Conservation (phyloP, 2,113 vertebrate species). For the Phoenicopterus ruber region DNA sequence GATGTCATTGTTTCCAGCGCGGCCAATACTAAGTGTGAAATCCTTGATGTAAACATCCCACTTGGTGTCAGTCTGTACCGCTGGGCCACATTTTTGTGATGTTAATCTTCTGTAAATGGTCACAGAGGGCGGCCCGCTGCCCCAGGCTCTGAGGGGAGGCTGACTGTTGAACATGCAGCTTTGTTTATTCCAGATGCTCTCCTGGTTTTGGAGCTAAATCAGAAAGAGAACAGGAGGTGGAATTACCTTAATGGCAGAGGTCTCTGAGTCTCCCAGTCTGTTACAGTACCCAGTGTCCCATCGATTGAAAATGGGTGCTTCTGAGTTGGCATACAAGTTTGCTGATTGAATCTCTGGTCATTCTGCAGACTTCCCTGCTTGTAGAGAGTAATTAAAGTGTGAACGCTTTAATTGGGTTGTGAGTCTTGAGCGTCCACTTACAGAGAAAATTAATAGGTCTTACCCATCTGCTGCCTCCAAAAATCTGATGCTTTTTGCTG, state of each 20-base stretch:
- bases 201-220: neutral
- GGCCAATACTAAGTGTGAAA: neutral
- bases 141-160: neutral
- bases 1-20: neutral
- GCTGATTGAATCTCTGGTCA: neutral
- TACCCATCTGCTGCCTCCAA: neutral
- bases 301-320: neutral
- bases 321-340: neutral
- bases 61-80: fast-evolving
- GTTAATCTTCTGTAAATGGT: neutral
- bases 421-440: neutral
- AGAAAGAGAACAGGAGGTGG: neutral
- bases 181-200: neutral
- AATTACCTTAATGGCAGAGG: neutral
- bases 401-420: neutral
- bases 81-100: fast-evolving
- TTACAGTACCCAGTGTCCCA: neutral
- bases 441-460: neutral
- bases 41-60: neutral
- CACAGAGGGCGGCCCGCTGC: neutral
- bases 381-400: neutral
- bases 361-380: neutral
- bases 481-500: neutral
- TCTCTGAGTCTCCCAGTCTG: neutral
- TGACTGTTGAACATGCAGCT: neutral